These are phyloP conservation scores for Anthonomus grandis DNA, from an alignment of 1,140 invertebrate species.

Conservation along the genomic window DNA sequence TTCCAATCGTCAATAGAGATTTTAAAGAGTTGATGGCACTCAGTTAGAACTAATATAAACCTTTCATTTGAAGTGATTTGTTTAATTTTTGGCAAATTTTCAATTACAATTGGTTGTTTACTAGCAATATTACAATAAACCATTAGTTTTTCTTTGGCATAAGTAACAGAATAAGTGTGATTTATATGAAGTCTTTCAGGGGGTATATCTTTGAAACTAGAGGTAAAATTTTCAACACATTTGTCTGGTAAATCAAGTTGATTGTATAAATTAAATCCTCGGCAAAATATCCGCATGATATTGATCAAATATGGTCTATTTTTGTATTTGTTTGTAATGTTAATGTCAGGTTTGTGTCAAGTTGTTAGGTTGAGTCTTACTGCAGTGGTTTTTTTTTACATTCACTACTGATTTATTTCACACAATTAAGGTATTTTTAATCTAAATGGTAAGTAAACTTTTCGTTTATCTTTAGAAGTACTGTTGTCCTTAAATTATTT, in stretches of 20 bases:
- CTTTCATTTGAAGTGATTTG: slow-evolving; percentile 29
- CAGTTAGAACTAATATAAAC: slow-evolving; percentile 23
- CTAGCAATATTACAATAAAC: slow-evolving; percentile 1
- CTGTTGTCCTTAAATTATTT: background rate
- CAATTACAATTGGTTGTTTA: background rate
- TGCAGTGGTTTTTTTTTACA: too few relatives aligned
- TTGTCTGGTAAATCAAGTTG: slow-evolving; percentile 27
- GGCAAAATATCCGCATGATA: slow-evolving; percentile 40
- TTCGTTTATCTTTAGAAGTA: background rate
- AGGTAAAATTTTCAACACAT: background rate
- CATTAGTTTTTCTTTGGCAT: slow-evolving; percentile 10
- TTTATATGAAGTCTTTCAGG: too few relatives aligned
- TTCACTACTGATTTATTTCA: too few relatives aligned
- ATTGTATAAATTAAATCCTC: slow-evolving; percentile 38
- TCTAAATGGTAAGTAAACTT: slow-evolving; percentile 10
- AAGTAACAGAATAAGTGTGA: slow-evolving; percentile 20
- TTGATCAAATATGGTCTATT: slow-evolving; percentile 29
- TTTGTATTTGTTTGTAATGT: background rate
- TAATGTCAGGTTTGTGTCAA: slow-evolving; percentile 14
- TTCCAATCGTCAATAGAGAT: slow-evolving; percentile 13
- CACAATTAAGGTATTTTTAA: slow-evolving; percentile 1
- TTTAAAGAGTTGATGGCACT: slow-evolving; percentile 22
- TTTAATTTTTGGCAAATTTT: slow-evolving; percentile 14
- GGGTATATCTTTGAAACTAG: too few relatives aligned
- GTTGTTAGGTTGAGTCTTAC: too few relatives aligned